Evolutionary conservation across 2,888 invertebrate genomes (phyloP), one percentile per base, ranked within the genome.

Genomic region (Sphaeridia pumilis): DNA sequence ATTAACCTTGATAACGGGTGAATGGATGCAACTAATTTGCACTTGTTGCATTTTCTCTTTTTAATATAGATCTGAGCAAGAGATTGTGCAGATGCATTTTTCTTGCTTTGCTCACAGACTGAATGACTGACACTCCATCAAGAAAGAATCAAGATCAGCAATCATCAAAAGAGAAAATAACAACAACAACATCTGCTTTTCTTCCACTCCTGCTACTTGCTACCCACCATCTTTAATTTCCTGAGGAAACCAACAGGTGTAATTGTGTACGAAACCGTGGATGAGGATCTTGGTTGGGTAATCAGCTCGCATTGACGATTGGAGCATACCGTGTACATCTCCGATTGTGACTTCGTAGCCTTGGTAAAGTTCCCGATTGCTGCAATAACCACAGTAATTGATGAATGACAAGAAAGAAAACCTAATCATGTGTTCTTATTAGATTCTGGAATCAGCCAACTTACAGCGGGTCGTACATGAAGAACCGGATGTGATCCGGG

Each of bases 211-310:
- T 25, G 10, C 25, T 10, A 24, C 2, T 4, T 2, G 10, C 14
- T 20, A 28, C 49, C 41, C 21, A 52, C 51, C 38, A 17, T 52
- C 51, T 46, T 52, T 52, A 14, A 52, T 25, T 46, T 52, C 51
- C 38, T 52, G 51, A 14, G 51, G 51, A 46, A 52, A 52, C 51
- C 51, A 52, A 22, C 51, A 52, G 2, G 27, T 12, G 22, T 52
- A 46, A 46, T 52, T 46, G 24, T 52, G 51, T 12, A 20, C 20
- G 20, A 38, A 52, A 14, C 51, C 51, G 41, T 52, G 51, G 10
- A 52, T 52, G 14, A 52, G 22, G 10, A 52, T 36, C 22, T 52
- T 52, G 28, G 25, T 25, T 2, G 26, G 26, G 12, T 24, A 35
- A 21, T 38, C 3, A 5, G 36, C n/a, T 14, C 36, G 21, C 25